Evolutionary conservation across 2,113 vertebrate species (phyloP), one percentile per base, ranked within the genome.

Genomic region (Platichthys stellatus): DNA sequence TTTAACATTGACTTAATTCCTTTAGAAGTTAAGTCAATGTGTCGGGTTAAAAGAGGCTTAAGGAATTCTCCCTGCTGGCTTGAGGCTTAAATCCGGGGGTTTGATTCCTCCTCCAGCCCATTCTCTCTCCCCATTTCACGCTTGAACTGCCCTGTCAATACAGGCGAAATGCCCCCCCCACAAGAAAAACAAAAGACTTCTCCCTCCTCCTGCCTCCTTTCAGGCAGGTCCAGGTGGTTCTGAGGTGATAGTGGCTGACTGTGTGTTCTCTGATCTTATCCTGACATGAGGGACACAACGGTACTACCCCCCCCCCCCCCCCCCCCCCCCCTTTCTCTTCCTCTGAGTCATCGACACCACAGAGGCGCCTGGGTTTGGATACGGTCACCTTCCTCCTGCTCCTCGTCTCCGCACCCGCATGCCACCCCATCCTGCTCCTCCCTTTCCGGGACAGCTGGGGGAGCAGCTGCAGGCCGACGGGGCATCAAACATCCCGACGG

Each of bases 201-300:
- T 15, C 17, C 20, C 49, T 45, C n/a, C 21, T 47, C 15, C 15
- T 47, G 4, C 45, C 15, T n/a, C 20, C 63, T 21, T 45, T 24
- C 54, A 35, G 2, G 63, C 45, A 38, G 40, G n/a, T 80, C 70
- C 88, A 88, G 78, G 86, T 90, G 85, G 71, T 73, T 80, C 64
- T 47, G 64, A 75, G 71, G 75, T 28, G 58, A 87, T 74, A 6
- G 54, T 51, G 79, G 49, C 54, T 54, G 47, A 24, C 35, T 20
- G 5, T 69, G 69, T 76, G 60, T 85, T 82, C 80, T 76, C 56
- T 90, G 88, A 92, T 92, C 81, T 89, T 91, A 92, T 93, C 88
- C 26, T 2, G 45, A 53, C 81, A 69, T 63, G 71, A 74, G 70
- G 76, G 58, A 65, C 65, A 82, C 69, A 78, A 84, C 47, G 81